Percentiles rank a stretch among this genome's conserved stretches.
These are phyloP conservation scores for Leucoraja erinaceus DNA, from an alignment of 2,113 vertebrate genomes.

Conservation along the genomic window DNA sequence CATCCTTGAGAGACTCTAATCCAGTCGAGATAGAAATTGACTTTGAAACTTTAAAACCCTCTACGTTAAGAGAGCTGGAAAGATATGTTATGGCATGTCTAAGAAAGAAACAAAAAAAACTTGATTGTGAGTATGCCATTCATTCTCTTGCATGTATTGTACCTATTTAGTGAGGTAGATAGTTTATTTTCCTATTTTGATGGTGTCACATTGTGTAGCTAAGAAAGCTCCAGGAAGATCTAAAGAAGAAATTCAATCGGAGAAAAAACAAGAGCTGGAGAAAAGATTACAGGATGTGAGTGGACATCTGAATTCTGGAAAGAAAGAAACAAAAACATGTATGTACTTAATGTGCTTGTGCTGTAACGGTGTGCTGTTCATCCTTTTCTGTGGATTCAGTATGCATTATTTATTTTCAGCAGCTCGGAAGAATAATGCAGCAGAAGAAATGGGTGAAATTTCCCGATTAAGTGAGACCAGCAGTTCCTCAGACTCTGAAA, in stretches of 20 bases:
- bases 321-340: constrained; percentile 53
- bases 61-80: constrained; percentile 74
- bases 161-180: not conserved
- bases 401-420: constrained; percentile 39
- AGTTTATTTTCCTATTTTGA: not conserved
- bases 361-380: not conserved
- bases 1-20: constrained; percentile 56
- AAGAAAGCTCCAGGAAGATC: constrained; percentile 52
- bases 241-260: constrained; percentile 51
- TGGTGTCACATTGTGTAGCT: constrained; percentile 42
- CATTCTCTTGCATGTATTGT: not conserved
- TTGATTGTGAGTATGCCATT: constrained; percentile 55
- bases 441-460: constrained; percentile 41
- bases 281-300: constrained; percentile 52
- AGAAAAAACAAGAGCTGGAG: constrained; percentile 55
- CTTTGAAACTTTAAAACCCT: constrained; percentile 76
- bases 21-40: constrained; percentile 77
- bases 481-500: constrained; percentile 45
- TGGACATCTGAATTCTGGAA: constrained; percentile 52
- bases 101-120: constrained; percentile 57
- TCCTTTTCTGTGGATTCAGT: not conserved
- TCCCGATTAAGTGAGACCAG: constrained; percentile 63
- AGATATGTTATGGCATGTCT: constrained; percentile 69
- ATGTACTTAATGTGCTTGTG: constrained; percentile 43
- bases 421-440: constrained; percentile 48